Evolutionary conservation across 2,797 vertebrate species (phyloP).

Genomic region (Aselliscus stoliczkanus): DNA sequence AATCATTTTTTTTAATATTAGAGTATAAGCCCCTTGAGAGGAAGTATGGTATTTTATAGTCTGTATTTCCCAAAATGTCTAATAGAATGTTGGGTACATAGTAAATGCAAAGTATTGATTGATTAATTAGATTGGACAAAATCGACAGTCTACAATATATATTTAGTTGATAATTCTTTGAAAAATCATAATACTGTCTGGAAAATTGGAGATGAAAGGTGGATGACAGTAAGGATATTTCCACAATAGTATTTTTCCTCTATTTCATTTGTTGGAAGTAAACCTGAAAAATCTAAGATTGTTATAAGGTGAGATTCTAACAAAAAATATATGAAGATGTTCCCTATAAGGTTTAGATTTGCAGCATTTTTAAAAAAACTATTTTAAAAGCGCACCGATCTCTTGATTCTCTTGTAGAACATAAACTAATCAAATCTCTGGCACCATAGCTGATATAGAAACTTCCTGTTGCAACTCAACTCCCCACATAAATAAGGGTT

Average conservation of each 20-base stretch:
- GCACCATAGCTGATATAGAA: neutral
- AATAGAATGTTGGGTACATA: neutral
- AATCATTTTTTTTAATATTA: constrained; percentile 7
- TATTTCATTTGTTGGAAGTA: constrained; percentile 16
- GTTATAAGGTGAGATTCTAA: neutral
- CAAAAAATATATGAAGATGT: neutral
- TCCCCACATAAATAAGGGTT: neutral
- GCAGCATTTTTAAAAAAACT: neutral
- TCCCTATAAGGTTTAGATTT: neutral
- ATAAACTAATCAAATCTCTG: neutral
- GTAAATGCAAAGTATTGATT: neutral
- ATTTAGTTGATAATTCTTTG: constrained; percentile 30
- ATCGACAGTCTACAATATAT: neutral
- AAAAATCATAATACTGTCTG: neutral
- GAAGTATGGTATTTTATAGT: neutral
- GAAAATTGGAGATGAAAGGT: neutral
- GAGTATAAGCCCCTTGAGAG: neutral
- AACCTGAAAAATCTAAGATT: neutral
- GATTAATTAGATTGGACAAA: constrained; percentile 1
- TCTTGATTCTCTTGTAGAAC: neutral
- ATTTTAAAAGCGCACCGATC: neutral
- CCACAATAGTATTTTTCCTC: neutral
- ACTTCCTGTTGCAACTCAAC: neutral
- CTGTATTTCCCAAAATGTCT: neutral
- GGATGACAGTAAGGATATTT: neutral